These are phyloP conservation scores for Synergus laeviventris DNA, from an alignment of 2,888 invertebrate genomes.

Conservation along the genomic window DNA sequence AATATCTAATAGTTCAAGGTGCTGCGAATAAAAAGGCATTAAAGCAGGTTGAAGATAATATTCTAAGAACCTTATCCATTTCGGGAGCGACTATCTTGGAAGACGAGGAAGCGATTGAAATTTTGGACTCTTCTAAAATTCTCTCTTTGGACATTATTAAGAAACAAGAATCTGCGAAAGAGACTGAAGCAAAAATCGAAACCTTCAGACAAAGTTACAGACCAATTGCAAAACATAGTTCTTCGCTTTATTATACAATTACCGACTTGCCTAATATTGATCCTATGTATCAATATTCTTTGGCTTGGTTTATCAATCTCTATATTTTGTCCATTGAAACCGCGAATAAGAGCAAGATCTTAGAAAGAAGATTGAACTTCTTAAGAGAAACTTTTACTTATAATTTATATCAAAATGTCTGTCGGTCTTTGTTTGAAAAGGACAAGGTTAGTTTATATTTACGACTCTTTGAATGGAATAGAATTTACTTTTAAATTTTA, in stretches of 20 bases:
- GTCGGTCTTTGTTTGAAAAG: slow-evolving; percentile 90
- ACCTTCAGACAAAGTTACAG: slow-evolving; percentile 85
- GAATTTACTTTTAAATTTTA: background rate
- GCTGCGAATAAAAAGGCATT: slow-evolving; percentile 89
- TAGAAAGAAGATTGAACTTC: slow-evolving; percentile 83
- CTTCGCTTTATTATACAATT: slow-evolving; percentile 88
- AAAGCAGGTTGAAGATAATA: slow-evolving; percentile 90
- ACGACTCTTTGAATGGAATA: background rate
- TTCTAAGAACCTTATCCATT: slow-evolving; percentile 88
- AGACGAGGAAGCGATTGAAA: slow-evolving; percentile 92
- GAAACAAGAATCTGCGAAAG: slow-evolving; percentile 87
- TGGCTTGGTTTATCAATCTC: slow-evolving; percentile 91
- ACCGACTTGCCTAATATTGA: slow-evolving; percentile 90
- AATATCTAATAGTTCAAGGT: slow-evolving; percentile 86
- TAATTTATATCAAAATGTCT: slow-evolving; percentile 88
- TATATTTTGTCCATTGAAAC: slow-evolving; percentile 87
- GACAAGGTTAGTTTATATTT: slow-evolving; percentile 80
- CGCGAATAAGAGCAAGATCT: slow-evolving; percentile 83
- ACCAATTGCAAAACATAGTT: slow-evolving; percentile 88
- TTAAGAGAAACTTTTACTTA: slow-evolving; percentile 87
- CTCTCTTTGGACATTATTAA: slow-evolving; percentile 88
- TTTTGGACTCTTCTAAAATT: slow-evolving; percentile 90
- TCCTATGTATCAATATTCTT: slow-evolving; percentile 93
- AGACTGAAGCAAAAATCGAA: slow-evolving; percentile 88
- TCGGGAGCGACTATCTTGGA: slow-evolving; percentile 93